Evolutionary conservation across 1,140 invertebrate genomes (phyloP).

Genomic region (Pseudomyrmex dendroicus): DNA sequence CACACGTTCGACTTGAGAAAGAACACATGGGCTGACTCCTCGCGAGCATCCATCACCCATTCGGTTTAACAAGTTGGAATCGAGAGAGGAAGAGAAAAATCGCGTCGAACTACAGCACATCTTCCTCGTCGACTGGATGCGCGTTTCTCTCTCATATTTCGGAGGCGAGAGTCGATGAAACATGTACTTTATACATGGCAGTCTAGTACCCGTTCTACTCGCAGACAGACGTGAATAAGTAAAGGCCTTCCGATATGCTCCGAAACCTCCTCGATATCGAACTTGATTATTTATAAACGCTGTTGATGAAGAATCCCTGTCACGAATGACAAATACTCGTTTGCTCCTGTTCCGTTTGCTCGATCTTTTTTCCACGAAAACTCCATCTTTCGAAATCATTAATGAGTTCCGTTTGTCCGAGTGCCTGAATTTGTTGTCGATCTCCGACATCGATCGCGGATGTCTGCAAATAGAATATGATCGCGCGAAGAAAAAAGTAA

Average conservation of each 20-base stretch:
- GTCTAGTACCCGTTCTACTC: slow-evolving; percentile 21
- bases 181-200: slow-evolving; percentile 39
- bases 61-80: slow-evolving; percentile 70
- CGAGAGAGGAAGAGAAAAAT: slow-evolving; percentile 57
- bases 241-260: slow-evolving; percentile 53
- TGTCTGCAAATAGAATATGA: not conserved
- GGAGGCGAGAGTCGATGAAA: slow-evolving; percentile 56
- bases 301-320: slow-evolving; percentile 15
- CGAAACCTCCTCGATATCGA: slow-evolving; percentile 40
- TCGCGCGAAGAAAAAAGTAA: not conserved
- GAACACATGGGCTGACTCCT: slow-evolving; percentile 48
- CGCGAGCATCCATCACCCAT: slow-evolving; percentile 68
- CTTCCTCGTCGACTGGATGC: slow-evolving; percentile 21
- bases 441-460: too few relatives aligned
- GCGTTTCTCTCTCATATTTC: slow-evolving; percentile 34
- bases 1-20: slow-evolving; percentile 67
- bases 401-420: slow-evolving; percentile 1
- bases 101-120: slow-evolving; percentile 55
- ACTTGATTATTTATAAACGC: slow-evolving; percentile 64
- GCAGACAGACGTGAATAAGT: slow-evolving; percentile 63
- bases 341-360: not conserved
- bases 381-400: slow-evolving; percentile 23
- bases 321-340: slow-evolving; percentile 34
- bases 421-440: too few relatives aligned
- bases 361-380: not conserved